Evolutionary conservation across 1,140 invertebrate species (phyloP).

Genomic region (Leptinotarsa defecta): DNA sequence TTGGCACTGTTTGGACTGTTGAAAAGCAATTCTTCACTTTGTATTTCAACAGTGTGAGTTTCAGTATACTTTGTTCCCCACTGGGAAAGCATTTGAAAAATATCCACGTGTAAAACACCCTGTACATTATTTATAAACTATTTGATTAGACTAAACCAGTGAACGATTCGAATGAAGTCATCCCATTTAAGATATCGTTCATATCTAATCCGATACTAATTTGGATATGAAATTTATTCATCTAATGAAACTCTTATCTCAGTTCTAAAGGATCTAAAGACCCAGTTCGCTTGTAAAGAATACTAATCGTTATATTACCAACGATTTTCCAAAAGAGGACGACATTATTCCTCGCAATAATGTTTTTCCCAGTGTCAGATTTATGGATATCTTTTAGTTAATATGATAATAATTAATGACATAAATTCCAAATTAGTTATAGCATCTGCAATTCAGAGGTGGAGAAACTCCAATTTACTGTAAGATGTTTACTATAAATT

Average conservation of each 20-base stretch:
- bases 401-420: background rate
- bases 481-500: no score
- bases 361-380: background rate
- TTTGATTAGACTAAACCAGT: no score
- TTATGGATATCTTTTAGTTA: background rate
- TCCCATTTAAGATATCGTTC: no score
- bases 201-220: background rate
- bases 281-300: background rate
- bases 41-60: no score
- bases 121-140: no score
- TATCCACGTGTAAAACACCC: no score
- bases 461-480: background rate
- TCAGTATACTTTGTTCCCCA: no score
- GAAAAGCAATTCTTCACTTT: no score
- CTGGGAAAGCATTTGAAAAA: no score
- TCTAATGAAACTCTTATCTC: background rate
- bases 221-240: background rate
- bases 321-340: background rate
- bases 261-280: background rate
- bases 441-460: background rate
- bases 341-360: background rate
- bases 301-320: background rate
- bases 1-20: no score
- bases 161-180: no score
- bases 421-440: background rate